These are phyloP conservation scores for Panthera uncia DNA, from an alignment of 2,113 vertebrate genomes.

Conservation along the genomic window DNA sequence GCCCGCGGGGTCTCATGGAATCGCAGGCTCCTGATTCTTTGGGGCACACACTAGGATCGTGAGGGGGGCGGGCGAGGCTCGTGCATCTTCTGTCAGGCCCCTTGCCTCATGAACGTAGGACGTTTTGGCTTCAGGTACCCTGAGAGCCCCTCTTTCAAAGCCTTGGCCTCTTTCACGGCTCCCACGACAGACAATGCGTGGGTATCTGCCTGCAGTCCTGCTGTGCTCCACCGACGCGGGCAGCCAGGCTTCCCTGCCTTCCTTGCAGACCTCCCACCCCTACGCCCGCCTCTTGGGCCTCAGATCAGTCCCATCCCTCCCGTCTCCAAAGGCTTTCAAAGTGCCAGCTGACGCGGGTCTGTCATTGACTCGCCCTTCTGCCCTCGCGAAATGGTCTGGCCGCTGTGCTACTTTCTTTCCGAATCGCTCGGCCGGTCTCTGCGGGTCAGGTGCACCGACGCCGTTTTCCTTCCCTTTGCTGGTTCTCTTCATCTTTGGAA, in stretches of 20 bases:
- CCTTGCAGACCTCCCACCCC: background rate
- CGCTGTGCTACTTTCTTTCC: background rate
- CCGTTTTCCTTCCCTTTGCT: background rate
- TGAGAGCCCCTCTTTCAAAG: background rate
- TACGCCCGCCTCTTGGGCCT: background rate
- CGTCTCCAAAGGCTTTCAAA: conserved; percentile 34
- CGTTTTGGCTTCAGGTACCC: background rate
- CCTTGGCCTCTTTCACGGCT: background rate
- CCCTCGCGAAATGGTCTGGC: background rate
- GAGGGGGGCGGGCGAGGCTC: rapidly evolving
- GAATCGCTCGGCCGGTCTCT: rapidly evolving
- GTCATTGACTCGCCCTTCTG: background rate
- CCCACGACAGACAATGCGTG: too few relatives aligned
- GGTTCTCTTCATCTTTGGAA: background rate
- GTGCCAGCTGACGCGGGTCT: background rate
- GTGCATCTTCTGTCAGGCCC: background rate
- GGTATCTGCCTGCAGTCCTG: background rate
- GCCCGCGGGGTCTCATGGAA: rapidly evolving
- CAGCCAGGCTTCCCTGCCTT: background rate
- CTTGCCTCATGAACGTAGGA: background rate
- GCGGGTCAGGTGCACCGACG: rapidly evolving
- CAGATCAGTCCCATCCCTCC: background rate
- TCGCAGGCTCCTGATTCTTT: background rate
- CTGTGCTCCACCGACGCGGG: background rate
- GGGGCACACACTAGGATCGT: rapidly evolving